phyloP scores from a whole-genome alignment of 2,888 invertebrate genomes.

The Zelleria hepariella region DNA sequence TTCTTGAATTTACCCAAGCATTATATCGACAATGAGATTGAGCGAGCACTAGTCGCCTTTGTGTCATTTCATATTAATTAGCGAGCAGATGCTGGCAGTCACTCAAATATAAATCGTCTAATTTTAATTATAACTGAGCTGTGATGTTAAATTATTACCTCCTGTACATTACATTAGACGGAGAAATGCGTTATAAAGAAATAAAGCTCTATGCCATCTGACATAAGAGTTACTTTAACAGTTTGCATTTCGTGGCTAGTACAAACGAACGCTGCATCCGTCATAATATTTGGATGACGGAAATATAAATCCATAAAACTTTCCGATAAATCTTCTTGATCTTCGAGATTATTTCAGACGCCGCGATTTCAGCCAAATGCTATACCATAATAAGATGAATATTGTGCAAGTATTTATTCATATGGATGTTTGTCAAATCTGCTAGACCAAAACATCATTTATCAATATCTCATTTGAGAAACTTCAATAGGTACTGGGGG shows the following conservation, averaged over 20 bases:
- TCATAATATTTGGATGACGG: background rate
- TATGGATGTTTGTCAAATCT: background rate
- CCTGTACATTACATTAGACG: background rate
- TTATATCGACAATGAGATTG: background rate
- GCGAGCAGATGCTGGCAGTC: slow-evolving; percentile 6
- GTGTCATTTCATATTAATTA: background rate
- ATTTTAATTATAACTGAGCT: background rate
- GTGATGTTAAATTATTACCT: background rate
- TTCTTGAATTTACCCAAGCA: background rate
- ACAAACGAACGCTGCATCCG: background rate
- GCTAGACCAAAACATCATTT: background rate
- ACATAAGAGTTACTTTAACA: background rate
- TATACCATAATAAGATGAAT: background rate
- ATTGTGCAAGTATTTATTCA: background rate
- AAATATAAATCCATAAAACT: background rate
- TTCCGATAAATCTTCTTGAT: background rate
- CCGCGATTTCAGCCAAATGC: background rate
- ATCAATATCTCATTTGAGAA: background rate
- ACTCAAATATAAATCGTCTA: slow-evolving; percentile 5
- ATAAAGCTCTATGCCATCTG: background rate
- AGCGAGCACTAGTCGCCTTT: background rate
- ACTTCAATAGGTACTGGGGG: background rate
- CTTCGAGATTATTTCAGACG: background rate
- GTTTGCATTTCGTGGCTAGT: background rate
- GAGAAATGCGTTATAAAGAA: background rate